Conservation (phyloP, 2,797 vertebrate genomes). For the Austrolebias charrua region DNA sequence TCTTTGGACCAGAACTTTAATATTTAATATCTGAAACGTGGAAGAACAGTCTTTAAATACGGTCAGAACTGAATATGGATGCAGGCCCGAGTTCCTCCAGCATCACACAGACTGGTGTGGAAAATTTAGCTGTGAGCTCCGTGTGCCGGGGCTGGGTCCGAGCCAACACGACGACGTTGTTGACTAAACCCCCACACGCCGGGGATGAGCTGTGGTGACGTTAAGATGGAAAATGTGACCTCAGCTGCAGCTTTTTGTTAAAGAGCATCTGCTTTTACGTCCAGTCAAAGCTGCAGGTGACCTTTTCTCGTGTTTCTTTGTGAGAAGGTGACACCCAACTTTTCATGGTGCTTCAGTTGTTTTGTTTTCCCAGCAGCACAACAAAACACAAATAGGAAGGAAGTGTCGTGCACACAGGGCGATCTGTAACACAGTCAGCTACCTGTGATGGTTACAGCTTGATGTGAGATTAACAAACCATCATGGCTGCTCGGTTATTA, state of each 20-base stretch:
- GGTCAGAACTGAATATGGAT: slow-evolving; percentile 31
- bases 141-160: slow-evolving; percentile 20
- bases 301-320: slow-evolving; percentile 24
- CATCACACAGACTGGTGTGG: slow-evolving; percentile 19
- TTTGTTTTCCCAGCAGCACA: slow-evolving; percentile 19
- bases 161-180: slow-evolving; percentile 23
- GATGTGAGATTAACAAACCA: slow-evolving; percentile 49
- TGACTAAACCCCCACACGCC: slow-evolving; percentile 24
- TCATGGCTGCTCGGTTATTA: slow-evolving; percentile 31
- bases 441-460: slow-evolving; percentile 37
- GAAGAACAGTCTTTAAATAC: slow-evolving; percentile 5
- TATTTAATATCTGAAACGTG: slow-evolving; percentile 14
- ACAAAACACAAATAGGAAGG: slow-evolving; percentile 43
- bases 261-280: slow-evolving; percentile 5
- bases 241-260: slow-evolving; percentile 2
- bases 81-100: slow-evolving; percentile 20
- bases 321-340: slow-evolving; percentile 22
- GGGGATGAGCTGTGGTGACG: neutral
- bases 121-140: slow-evolving; percentile 22
- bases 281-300: slow-evolving; percentile 10
- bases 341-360: slow-evolving; percentile 31
- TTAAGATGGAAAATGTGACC: slow-evolving; percentile 1
- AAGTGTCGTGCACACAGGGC: slow-evolving; percentile 24
- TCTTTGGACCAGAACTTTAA: slow-evolving; percentile 8
- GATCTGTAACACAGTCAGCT: slow-evolving; percentile 28